phyloP scores from a whole-genome alignment of 2,888 invertebrate species.

The Rhagophthalmus giganteus region DNA sequence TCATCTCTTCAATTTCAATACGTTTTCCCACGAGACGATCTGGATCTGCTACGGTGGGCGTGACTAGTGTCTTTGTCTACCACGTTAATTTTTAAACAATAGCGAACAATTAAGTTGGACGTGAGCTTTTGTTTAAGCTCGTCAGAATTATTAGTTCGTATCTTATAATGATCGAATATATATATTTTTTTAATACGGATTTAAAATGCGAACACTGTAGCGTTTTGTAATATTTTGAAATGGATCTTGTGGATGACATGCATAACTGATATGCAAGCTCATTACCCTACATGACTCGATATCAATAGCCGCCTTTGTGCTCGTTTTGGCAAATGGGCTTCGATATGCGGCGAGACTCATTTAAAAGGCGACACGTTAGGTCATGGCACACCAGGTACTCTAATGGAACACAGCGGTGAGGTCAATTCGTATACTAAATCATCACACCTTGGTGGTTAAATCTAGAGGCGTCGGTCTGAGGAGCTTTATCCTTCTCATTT shows the following conservation, averaged over 20 bases:
- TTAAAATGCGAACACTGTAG: constrained; percentile 12
- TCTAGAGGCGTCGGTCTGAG: constrained; percentile 61
- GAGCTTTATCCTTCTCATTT: constrained; percentile 53
- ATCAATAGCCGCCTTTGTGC: too few relatives aligned
- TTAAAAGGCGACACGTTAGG: constrained; percentile 5
- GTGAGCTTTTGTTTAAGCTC: constrained; percentile 16
- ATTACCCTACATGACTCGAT: too few relatives aligned
- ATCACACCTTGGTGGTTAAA: constrained; percentile 72
- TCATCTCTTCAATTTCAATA: too few relatives aligned
- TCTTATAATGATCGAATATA: not conserved
- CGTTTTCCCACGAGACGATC: constrained; percentile 30
- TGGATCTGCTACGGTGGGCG: constrained; percentile 26
- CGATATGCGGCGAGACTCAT: constrained; percentile 25
- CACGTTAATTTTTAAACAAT: constrained; percentile 34
- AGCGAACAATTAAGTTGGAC: constrained; percentile 33
- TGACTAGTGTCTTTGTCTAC: constrained; percentile 24
- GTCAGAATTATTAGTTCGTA: constrained; percentile 4
- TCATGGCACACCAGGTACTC: constrained; percentile 41
- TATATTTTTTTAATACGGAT: not conserved
- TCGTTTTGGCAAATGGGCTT: constrained; percentile 32
- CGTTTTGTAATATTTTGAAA: constrained; percentile 24
- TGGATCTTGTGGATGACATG: constrained; percentile 31
- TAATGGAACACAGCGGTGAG: constrained; percentile 43
- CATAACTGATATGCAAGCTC: constrained; percentile 33
- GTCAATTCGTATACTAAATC: constrained; percentile 28